A percentile compares a stretch with the other conserved stretches of the same genome.
Evolutionary conservation across 2,797 vertebrate species (phyloP).

Genomic region (Enteromius viviparus): DNA sequence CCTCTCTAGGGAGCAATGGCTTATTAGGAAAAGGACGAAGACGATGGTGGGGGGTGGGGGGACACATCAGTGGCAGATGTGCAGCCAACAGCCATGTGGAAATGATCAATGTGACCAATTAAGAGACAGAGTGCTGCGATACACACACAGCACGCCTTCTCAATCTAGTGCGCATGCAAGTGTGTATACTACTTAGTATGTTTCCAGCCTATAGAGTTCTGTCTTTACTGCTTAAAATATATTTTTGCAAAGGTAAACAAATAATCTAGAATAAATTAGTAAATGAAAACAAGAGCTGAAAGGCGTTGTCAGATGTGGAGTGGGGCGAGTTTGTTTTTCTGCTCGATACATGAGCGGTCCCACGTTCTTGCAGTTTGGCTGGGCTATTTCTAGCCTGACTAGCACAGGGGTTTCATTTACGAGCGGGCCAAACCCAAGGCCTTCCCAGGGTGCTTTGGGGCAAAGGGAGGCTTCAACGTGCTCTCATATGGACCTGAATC

Average conservation of each 20-base stretch:
- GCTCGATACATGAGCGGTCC: slow-evolving; percentile 51
- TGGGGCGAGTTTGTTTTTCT: slow-evolving; percentile 59
- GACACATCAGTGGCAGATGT: slow-evolving; percentile 58
- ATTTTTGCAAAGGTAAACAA: slow-evolving; percentile 54
- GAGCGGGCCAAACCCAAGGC: slow-evolving; percentile 54
- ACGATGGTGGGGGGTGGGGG: slow-evolving; percentile 14
- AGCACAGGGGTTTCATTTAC: slow-evolving; percentile 67
- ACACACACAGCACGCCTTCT: slow-evolving; percentile 34
- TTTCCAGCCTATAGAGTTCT: background rate
- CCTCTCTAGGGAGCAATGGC: slow-evolving; percentile 41
- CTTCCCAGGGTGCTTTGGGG: slow-evolving; percentile 61
- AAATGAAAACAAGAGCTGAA: slow-evolving; percentile 49
- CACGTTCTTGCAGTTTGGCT: slow-evolving; percentile 54
- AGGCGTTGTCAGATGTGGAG: slow-evolving; percentile 42
- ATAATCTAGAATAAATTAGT: slow-evolving; percentile 50
- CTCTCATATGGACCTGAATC: slow-evolving; percentile 48
- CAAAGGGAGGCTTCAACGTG: slow-evolving; percentile 48
- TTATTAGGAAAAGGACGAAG: background rate
- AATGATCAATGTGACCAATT: slow-evolving; percentile 63
- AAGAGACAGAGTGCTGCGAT: slow-evolving; percentile 40
- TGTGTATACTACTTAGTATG: background rate
- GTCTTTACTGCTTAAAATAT: slow-evolving; percentile 14
- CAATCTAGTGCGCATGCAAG: slow-evolving; percentile 29
- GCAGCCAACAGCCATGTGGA: slow-evolving; percentile 59
- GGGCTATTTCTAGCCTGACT: slow-evolving; percentile 60